phyloP scores from a whole-genome alignment of 2,888 invertebrate species.

The Agrochola lychnidis region DNA sequence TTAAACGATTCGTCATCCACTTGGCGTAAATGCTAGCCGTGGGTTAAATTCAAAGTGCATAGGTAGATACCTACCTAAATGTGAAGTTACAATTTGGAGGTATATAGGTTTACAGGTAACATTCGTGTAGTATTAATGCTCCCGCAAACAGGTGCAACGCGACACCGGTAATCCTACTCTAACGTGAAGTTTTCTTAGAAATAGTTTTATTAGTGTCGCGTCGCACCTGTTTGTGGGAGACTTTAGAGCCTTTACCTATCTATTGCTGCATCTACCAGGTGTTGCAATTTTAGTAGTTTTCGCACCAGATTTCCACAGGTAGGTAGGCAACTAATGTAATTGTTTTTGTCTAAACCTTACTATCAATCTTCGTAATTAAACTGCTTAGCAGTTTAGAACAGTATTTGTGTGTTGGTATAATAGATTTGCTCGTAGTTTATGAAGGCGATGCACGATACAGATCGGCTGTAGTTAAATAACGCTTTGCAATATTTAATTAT shows the following conservation, averaged over 20 bases:
- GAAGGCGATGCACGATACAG: not conserved
- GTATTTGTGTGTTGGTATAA: not conserved
- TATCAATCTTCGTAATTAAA: not conserved
- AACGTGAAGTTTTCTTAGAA: too few relatives aligned
- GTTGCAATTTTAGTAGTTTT: not conserved
- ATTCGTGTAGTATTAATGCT: not conserved
- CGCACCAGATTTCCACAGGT: not conserved
- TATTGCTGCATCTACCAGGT: too few relatives aligned
- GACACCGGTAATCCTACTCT: too few relatives aligned
- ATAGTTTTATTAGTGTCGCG: too few relatives aligned
- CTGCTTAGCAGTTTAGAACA: too few relatives aligned
- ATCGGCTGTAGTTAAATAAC: not conserved
- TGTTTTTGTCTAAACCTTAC: not conserved
- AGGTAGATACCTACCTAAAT: not conserved
- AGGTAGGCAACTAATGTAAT: not conserved
- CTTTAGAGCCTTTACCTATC: too few relatives aligned
- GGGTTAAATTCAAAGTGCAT: not conserved
- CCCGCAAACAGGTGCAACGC: too few relatives aligned
- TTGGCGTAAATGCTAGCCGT: not conserved
- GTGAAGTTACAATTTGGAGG: not conserved
- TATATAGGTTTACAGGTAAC: not conserved
- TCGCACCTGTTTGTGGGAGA: too few relatives aligned
- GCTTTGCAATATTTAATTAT: slow-evolving; percentile 17
- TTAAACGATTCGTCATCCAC: slow-evolving; percentile 33
- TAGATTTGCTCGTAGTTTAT: not conserved